Conservation (phyloP, 1,140 invertebrate species). For the Brachionus rubens region DNA sequence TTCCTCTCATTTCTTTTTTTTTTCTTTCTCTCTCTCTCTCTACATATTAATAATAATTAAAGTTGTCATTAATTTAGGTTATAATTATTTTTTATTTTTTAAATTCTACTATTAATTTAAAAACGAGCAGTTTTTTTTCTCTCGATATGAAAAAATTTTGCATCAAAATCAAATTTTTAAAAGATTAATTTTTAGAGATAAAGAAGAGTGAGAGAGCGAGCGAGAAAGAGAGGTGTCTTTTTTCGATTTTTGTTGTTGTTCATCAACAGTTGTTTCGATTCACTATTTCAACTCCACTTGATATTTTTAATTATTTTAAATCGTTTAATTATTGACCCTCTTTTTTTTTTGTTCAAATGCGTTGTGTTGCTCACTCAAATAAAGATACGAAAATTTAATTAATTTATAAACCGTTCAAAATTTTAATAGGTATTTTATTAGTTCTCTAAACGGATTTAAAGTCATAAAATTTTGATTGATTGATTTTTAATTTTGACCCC, state of each 20-base stretch:
- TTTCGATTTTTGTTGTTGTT: neutral
- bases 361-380: neutral
- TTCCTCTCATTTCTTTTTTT: too few relatives aligned
- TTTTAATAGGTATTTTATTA: slow-evolving; percentile 25
- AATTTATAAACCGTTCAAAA: slow-evolving; percentile 42
- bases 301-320: slow-evolving; percentile 41
- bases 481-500: slow-evolving; percentile 40
- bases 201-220: too few relatives aligned
- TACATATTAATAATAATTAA: slow-evolving; percentile 23
- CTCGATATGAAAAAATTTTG: neutral
- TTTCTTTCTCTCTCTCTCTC: too few relatives aligned
- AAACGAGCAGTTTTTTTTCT: slow-evolving; percentile 8
- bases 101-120: neutral
- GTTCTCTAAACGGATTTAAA: slow-evolving; percentile 36
- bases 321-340: slow-evolving; percentile 43
- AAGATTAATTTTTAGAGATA: slow-evolving; percentile 44
- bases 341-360: too few relatives aligned
- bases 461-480: slow-evolving; percentile 42
- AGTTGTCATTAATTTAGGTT: slow-evolving; percentile 43
- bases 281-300: slow-evolving; percentile 35
- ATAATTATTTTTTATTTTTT: slow-evolving; percentile 8
- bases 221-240: slow-evolving; percentile 1
- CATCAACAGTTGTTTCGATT: slow-evolving; percentile 36
- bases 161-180: slow-evolving; percentile 27
- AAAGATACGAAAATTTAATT: slow-evolving; percentile 39